Evolutionary conservation across 2,113 vertebrate genomes (phyloP), one percentile per base, ranked within the genome.

Genomic region (Alaudala cheleensis): DNA sequence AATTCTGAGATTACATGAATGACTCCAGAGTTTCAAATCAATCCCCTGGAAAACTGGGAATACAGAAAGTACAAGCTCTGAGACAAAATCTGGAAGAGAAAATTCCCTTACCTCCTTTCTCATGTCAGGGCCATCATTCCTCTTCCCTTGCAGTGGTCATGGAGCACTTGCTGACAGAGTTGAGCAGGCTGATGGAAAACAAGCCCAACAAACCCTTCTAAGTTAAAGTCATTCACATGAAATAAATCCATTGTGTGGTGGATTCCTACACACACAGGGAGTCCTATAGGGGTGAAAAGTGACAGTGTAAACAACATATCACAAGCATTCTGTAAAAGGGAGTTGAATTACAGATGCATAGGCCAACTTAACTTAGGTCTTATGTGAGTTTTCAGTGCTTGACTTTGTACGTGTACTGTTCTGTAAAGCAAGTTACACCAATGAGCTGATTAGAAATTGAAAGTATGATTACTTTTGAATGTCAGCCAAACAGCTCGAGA

Each of bases 381-480:
- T 82, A 44, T 3, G 10, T 50, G 29, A 74, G 44, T 56, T 94
- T 78, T 86, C 51, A 39, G 34, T 84, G 56, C 34, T 89, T 64
- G 22, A 40, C n/a, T 71, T 89, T 66, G n/a, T 39, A 54, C n/a
- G 42, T 1, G 0, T 62, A 47, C 47, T 58, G 53, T 51, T 79
- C 34, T 58, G 14, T 49, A 42, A 74, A 85, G 14, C 51, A 37
- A 47, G 51, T 81, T 71, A 10, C 28, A 81, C 28, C 20, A 6
- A 66, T 50, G n/a, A 90, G 53, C 51, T 88, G 80, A 81, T 94
- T 44, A 88, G 49, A 64, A 81, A 3, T 78, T 81, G 44, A 60
- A 64, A 70, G 45, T 86, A 37, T 62, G 57, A 65, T 92, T 90
- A 28, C 60, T 94, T 92, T 92, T 47, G 88, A 86, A 83, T 11